Base-by-base conservation (phyloP, 2,888 invertebrate species). In the Nomada flava region DNA sequence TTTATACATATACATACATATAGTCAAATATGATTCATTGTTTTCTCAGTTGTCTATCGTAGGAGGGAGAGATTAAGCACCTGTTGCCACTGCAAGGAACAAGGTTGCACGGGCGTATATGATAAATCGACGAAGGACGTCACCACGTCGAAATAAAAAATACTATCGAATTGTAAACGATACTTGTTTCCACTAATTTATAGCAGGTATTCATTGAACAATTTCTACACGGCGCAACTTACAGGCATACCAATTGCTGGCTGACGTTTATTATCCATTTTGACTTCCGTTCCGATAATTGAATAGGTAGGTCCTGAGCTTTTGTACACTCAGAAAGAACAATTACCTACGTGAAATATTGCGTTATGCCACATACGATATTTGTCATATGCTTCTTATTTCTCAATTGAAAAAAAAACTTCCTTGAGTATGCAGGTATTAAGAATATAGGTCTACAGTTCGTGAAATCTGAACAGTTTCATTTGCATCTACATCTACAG, bases 11-110 rank as follows among this genome's bases (percentile, higher is more conserved):
- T 15, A 13, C 10, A 26, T 26, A 26, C 26, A 47, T 0, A 47
- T 47, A 15, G 2, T 47, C 3, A 15, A 47, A 29, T 15, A 10
- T 47, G 47, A 47, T 47, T 15, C 13, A 47, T 47, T 47, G 13
- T 47, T 10, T 47, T 47, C 47, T 29, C 29, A 29, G 29, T 29
- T 67, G 26, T n/a, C n/a, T 2, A 18, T 42, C 44, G 15, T 29
- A 29, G 5, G 26, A 44, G 13, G 15, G 53, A 29, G 20, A 42
- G 18, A 36, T 18, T 23, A 44, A 29, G 60, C 75, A 81, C 75
- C 75, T 75, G 82, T 81, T 75, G 82, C 82, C 2, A 13, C 0
- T 26, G 23, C 2, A 60, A n/a, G 60, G 74, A 50, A 60, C 53
- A 62, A 52, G 18, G 13, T 26, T 20, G 13, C 18, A n/a, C 36